These are phyloP conservation scores for Agonopterix heracliana DNA, from an alignment of 2,888 invertebrate species.

Conservation along the genomic window DNA sequence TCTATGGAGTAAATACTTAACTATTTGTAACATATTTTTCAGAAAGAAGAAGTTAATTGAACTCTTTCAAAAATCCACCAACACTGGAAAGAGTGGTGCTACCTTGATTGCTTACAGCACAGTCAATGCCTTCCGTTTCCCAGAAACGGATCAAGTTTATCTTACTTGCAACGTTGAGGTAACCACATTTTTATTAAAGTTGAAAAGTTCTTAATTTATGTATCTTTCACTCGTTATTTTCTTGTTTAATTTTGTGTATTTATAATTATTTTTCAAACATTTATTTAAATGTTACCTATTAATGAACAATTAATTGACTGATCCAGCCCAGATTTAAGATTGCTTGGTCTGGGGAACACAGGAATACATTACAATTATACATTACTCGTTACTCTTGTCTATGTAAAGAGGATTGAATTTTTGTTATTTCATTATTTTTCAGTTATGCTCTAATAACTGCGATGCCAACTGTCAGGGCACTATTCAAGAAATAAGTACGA, in stretches of 20 bases:
- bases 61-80: constrained; percentile 77
- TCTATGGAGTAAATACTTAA: too few species aligned
- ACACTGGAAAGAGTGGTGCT: constrained; percentile 76
- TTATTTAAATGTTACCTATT: background rate
- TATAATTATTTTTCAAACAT: too few species aligned
- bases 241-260: too few species aligned
- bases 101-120: constrained; percentile 80
- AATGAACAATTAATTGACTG: background rate
- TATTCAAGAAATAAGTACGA: constrained; percentile 47
- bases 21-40: constrained; percentile 12
- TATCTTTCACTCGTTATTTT: background rate
- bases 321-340: too few species aligned
- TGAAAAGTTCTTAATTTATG: background rate
- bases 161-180: constrained; percentile 85
- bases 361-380: too few species aligned
- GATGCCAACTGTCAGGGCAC: constrained; percentile 50
- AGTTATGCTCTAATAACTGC: constrained; percentile 61
- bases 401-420: too few species aligned
- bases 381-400: too few species aligned
- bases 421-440: constrained; percentile 17
- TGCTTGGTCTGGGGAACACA: too few species aligned
- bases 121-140: constrained; percentile 84
- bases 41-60: constrained; percentile 81
- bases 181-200: constrained; percentile 20
- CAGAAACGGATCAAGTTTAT: constrained; percentile 82